These are phyloP conservation scores for Lordiphosa fenestrarum DNA, from an alignment of 2,888 invertebrate genomes.

Conservation along the genomic window DNA sequence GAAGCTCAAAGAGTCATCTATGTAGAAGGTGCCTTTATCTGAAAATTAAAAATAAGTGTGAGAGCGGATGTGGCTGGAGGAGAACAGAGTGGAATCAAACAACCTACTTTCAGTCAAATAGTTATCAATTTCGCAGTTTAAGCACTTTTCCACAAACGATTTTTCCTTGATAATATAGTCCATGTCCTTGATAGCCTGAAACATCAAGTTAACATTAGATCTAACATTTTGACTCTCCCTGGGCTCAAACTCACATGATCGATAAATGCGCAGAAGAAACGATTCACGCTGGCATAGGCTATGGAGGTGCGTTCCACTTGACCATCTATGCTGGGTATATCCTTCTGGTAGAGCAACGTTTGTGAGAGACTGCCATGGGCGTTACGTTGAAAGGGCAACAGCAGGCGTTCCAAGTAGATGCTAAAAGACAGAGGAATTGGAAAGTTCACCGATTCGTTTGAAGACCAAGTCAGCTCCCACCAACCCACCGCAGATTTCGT, in stretches of 20 bases:
- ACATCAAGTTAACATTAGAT: conserved; percentile 9
- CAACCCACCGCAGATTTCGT: conserved; percentile 82
- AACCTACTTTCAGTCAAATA: conserved; percentile 81
- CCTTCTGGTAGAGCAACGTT: conserved; percentile 78
- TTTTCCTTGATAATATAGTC: conserved; percentile 88
- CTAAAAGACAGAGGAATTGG: conserved; percentile 31
- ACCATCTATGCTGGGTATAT: conserved; percentile 64
- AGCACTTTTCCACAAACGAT: conserved; percentile 83
- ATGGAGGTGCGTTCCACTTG: conserved; percentile 81
- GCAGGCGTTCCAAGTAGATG: conserved; percentile 83
- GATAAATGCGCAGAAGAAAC: conserved; percentile 87
- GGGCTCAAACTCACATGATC: conserved; percentile 84
- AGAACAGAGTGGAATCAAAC: no score
- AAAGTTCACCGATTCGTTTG: not conserved
- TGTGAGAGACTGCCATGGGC: conserved; percentile 67
- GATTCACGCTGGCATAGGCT: conserved; percentile 85
- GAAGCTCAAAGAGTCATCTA: conserved; percentile 86
- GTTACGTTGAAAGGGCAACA: conserved; percentile 81
- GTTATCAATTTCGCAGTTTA: conserved; percentile 83
- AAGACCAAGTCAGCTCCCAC: no score
- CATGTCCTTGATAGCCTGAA: conserved; percentile 85
- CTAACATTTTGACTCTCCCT: not conserved
- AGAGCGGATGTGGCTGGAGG: no score
- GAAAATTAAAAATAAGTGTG: not conserved
- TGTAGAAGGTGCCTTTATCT: conserved; percentile 80